Base-by-base conservation (phyloP, 2,797 vertebrate genomes). In the Phoebastria nigripes region DNA sequence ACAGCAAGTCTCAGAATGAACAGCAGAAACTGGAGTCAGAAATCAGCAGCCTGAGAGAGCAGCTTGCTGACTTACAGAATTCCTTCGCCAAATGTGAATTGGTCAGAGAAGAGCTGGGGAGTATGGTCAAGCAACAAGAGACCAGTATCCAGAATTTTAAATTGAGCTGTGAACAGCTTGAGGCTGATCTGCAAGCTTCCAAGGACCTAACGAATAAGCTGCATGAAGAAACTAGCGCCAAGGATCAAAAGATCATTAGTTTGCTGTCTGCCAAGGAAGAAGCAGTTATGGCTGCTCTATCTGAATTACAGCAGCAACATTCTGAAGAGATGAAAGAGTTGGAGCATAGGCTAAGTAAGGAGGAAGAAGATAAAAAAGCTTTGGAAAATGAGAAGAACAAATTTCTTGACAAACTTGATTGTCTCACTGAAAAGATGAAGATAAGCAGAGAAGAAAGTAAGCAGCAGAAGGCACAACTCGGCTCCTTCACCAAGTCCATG, bases 401-500 rank as follows among this genome's bases (percentile, higher is more conserved):
- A 83, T 96, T 97, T 83, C 92, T 97, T 97, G 97, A 97, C 44
- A 98, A 98, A 87, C 94, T 98, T 11, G 96, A 95, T 41, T 89
- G 69, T 56, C 97, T 99, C 92, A 97, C 98, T 33, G 98, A 98
- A 82, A 98, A 97, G 76, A 80, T 99, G 54, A 97, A 97, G 66
- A 95, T 97, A 44, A 94, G 97, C 21, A 98, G 97, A 70, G 99
- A 99, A 69, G 99, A 99, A 85, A 98, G 97, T 93, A 97, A 94
- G 80, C 98, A 97, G 89, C 98, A 98, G 59, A 99, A 98, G 95
- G 95, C 98, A 79, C 98, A 98, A 55, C 97, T 99, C 91, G 98
- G 99, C 89, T 98, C 99, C 29, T 99, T 99, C 73, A 98, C 98
- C 41, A 99, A 99, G 82, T 99, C 99, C 82, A 99, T 99, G 99